A percentile compares a stretch with the other conserved stretches of the same genome.
These are phyloP conservation scores for Eupithecia subumbrata DNA, from an alignment of 2,888 invertebrate species.

Conservation along the genomic window DNA sequence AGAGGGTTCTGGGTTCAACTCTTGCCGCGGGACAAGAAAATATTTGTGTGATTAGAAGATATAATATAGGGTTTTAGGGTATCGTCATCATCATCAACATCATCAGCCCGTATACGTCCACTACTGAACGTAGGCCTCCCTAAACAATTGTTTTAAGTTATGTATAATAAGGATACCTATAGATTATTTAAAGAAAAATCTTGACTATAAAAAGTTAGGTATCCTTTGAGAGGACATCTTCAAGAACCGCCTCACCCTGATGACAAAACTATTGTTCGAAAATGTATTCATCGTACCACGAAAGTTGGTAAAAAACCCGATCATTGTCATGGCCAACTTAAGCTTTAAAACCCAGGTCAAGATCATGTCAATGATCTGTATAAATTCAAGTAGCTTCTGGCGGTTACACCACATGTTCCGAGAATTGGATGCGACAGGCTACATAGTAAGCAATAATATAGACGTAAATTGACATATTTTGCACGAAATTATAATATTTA, in stretches of 20 bases:
- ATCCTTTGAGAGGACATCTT: neutral
- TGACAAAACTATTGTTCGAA: neutral
- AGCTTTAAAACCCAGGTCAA: neutral
- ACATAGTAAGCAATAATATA: slow-evolving; percentile 1
- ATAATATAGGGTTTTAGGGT: too few species aligned
- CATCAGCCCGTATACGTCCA: too few species aligned
- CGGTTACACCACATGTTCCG: neutral
- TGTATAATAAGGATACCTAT: too few species aligned
- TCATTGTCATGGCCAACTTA: neutral
- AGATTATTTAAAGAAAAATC: too few species aligned
- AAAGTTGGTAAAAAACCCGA: neutral
- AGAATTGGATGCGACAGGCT: neutral
- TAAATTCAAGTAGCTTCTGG: neutral
- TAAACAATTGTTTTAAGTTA: too few species aligned
- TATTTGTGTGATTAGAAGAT: too few species aligned
- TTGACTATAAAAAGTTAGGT: too few species aligned
- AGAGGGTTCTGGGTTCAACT: neutral
- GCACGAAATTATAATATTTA: slow-evolving; percentile 14
- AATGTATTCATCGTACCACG: neutral
- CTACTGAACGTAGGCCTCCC: too few species aligned
- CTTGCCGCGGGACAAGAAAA: too few species aligned
- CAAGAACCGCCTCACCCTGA: neutral
- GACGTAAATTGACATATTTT: slow-evolving; percentile 11
- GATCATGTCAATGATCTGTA: neutral
- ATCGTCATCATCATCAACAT: too few species aligned